Evolutionary conservation across 2,888 invertebrate genomes (phyloP).

Genomic region (Fissipunctia ypsillon): DNA sequence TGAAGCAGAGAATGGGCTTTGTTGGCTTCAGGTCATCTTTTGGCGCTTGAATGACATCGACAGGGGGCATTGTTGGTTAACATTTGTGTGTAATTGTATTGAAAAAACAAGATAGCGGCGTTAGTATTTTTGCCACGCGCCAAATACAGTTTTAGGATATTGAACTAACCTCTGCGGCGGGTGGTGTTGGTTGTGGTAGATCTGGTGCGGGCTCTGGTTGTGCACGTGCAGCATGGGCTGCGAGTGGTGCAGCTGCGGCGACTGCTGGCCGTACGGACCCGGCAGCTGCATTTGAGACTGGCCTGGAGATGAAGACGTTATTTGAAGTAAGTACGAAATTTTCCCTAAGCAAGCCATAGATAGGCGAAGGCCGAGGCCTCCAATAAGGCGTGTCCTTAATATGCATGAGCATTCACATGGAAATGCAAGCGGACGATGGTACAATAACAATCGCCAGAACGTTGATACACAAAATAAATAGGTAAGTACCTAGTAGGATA

Average conservation of each 20-base stretch:
- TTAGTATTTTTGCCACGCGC: not conserved
- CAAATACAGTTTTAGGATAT: not conserved
- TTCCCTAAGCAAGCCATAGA: no score
- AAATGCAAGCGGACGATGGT: no score
- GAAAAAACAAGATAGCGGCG: not conserved
- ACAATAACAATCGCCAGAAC: no score
- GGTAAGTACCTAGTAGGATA: no score
- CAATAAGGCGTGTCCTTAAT: no score
- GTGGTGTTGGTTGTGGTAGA: conserved; percentile 75
- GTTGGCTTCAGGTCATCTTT: no score
- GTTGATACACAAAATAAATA: no score
- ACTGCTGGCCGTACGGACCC: conserved; percentile 27
- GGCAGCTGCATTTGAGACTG: conserved; percentile 45
- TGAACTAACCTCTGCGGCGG: conserved; percentile 77
- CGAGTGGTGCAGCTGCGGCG: conserved; percentile 56
- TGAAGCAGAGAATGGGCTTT: no score
- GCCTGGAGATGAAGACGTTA: conserved; percentile 45
- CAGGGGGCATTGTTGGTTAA: not conserved
- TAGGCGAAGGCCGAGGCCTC: no score
- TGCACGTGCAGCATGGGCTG: conserved; percentile 64
- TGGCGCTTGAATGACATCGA: not conserved
- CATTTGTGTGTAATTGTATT: not conserved
- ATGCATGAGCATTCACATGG: no score
- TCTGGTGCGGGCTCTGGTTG: conserved; percentile 78
- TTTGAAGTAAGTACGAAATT: no score